Evolutionary conservation across 1,140 invertebrate genomes (phyloP).

Genomic region (Drosophila hydei): DNA sequence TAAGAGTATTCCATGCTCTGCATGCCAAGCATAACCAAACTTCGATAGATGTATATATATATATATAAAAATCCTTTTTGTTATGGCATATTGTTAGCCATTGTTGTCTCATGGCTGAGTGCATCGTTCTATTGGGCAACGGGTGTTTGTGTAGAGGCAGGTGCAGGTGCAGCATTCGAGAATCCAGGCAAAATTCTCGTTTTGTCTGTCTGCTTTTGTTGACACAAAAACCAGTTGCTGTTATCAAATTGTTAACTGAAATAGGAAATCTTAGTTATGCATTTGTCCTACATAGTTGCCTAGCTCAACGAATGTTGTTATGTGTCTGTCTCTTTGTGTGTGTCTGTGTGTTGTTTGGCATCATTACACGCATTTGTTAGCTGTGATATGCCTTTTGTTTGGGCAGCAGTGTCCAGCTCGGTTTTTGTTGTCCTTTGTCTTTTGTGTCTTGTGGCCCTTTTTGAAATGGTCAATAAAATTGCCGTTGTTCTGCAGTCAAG

Average conservation of each 20-base stretch:
- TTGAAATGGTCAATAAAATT: constrained; percentile 69
- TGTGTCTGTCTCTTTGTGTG: constrained; percentile 17
- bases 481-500: constrained; percentile 46
- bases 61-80: not conserved
- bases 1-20: not conserved
- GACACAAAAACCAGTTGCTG: constrained; percentile 57
- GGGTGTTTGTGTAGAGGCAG: not conserved
- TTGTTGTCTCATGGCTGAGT: constrained; percentile 44
- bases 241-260: constrained; percentile 79
- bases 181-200: constrained; percentile 37
- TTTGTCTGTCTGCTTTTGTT: constrained; percentile 31
- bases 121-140: constrained; percentile 21
- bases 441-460: constrained; percentile 35
- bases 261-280: constrained; percentile 80
- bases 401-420: constrained; percentile 6
- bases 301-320: not conserved
- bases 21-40: not conserved
- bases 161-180: constrained; percentile 15
- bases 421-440: constrained; percentile 30
- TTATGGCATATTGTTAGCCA: constrained; percentile 48
- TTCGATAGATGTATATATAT: constrained; percentile 2
- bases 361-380: constrained; percentile 63
- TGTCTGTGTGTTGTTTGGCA: constrained; percentile 28
- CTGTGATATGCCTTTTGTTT: constrained; percentile 57
- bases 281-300: constrained; percentile 52